Base-by-base conservation (phyloP, 2,113 vertebrate genomes). In the Semicossyphus pulcher region DNA sequence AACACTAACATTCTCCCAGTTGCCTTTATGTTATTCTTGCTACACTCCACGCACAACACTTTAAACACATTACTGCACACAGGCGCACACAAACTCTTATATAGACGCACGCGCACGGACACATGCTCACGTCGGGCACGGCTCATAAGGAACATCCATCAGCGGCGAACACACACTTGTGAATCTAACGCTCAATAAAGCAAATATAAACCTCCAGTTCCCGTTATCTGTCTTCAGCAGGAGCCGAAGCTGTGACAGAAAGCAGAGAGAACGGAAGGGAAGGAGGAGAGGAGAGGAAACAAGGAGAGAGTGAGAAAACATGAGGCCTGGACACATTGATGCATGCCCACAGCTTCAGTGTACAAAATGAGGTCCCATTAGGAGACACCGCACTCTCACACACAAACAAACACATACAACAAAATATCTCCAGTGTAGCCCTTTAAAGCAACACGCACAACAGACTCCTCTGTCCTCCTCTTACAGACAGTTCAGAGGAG, bases 121-220 rank as follows among this genome's bases (percentile, higher is more conserved):
- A 41, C 44, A 23, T 79, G 44, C 31, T 48, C 69, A 51, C 28
- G 42, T 15, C 52, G 76, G 69, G 56, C 72, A 80, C 7, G 63
- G 77, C 69, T 84, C 81, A 78, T 83, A 60, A 78, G 80, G 52
- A 78, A 73, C 83, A 88, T 89, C 86, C 79, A 88, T 89, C 88
- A 84, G 73, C 37, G 10, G 56, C 74, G 84, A 87, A 88, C 75
- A 90, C 72, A 87, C 77, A 88, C 69, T 82, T 72, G 78, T 71
- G 85, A 81, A 85, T 90, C 81, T 66, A 78, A 90, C 65, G 81
- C 89, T 90, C 89, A 86, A 91, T 92, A 90, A 86, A 89, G 83
- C 86, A 91, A 91, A 87, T 87, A 87, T 84, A 90, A 90, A 86
- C 83, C 79, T 80, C 64, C 59, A 56, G 83, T 83, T 81, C 39